phyloP scores from a whole-genome alignment of 2,888 invertebrate species.

The Drymonia ruficornis region DNA sequence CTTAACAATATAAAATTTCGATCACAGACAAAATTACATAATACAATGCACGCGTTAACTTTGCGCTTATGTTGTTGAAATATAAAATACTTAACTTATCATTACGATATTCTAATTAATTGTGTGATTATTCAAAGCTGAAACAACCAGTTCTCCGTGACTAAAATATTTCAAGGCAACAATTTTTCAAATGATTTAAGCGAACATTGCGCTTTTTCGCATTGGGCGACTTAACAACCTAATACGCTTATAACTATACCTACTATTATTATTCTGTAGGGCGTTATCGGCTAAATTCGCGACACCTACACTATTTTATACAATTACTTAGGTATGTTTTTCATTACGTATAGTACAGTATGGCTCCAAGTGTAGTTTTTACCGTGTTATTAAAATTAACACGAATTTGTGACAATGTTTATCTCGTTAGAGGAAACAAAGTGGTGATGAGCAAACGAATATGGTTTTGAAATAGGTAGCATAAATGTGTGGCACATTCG shows the following conservation, averaged over 20 bases:
- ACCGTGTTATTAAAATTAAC: conserved; percentile 1
- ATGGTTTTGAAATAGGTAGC: too few relatives aligned
- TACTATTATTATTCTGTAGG: conserved; percentile 29
- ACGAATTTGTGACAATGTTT: neutral
- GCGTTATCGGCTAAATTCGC: conserved; percentile 36
- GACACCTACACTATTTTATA: conserved; percentile 38
- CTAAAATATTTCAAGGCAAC: conserved; percentile 75
- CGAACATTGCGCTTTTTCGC: conserved; percentile 60
- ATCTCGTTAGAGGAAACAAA: neutral
- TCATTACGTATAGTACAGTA: conserved; percentile 33
- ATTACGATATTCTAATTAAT: conserved; percentile 71
- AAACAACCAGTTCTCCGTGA: conserved; percentile 75
- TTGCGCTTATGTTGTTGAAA: conserved; percentile 73
- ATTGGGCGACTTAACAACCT: conserved; percentile 47
- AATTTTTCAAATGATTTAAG: conserved; percentile 66
- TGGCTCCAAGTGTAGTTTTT: conserved; percentile 21
- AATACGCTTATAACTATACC: conserved; percentile 37
- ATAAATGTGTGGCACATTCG: too few relatives aligned
- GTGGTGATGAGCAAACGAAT: neutral
- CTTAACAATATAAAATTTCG: conserved; percentile 82
- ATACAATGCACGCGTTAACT: conserved; percentile 70
- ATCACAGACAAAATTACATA: conserved; percentile 84
- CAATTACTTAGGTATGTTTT: conserved; percentile 25
- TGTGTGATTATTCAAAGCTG: conserved; percentile 75
- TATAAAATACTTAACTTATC: conserved; percentile 79